Percentiles rank a stretch among this genome's conserved stretches.
These are phyloP conservation scores for Spheniscus mendiculus DNA, from an alignment of 2,113 vertebrate species.

Conservation along the genomic window DNA sequence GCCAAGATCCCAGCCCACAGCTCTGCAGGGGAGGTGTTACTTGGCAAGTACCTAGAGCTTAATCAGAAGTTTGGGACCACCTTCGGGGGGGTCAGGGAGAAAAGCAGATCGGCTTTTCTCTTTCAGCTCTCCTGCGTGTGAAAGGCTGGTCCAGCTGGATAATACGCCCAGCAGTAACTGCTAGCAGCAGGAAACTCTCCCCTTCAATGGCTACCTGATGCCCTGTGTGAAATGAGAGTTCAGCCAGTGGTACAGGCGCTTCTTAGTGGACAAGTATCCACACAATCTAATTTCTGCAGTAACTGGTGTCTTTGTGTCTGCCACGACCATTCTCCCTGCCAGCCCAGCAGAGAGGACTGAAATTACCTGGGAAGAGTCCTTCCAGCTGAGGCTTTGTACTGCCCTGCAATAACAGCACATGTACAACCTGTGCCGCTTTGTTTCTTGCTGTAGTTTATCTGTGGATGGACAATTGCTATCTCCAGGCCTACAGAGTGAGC, in stretches of 20 bases:
- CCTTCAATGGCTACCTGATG: not conserved
- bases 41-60: not conserved
- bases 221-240: not conserved
- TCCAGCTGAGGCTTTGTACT: not conserved
- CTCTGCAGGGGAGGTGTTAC: not conserved
- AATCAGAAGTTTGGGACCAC: not conserved
- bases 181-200: not conserved
- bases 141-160: not conserved
- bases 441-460: not conserved
- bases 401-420: not conserved
- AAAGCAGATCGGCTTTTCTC: not conserved
- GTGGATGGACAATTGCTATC: not conserved
- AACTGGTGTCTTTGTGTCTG: not conserved
- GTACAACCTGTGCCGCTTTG: not conserved
- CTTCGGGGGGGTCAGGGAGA: not conserved
- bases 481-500: not conserved
- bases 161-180: not conserved
- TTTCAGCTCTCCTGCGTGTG: not conserved
- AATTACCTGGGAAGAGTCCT: not conserved
- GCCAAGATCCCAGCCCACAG: not conserved
- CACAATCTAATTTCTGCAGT: not conserved
- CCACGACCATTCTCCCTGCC: not conserved
- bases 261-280: not conserved
- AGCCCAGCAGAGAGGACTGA: not conserved
- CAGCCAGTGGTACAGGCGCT: not conserved